Evolutionary conservation across 2,888 invertebrate species (phyloP), one percentile per base, ranked within the genome.

Genomic region (Leptogaster cylindrica): DNA sequence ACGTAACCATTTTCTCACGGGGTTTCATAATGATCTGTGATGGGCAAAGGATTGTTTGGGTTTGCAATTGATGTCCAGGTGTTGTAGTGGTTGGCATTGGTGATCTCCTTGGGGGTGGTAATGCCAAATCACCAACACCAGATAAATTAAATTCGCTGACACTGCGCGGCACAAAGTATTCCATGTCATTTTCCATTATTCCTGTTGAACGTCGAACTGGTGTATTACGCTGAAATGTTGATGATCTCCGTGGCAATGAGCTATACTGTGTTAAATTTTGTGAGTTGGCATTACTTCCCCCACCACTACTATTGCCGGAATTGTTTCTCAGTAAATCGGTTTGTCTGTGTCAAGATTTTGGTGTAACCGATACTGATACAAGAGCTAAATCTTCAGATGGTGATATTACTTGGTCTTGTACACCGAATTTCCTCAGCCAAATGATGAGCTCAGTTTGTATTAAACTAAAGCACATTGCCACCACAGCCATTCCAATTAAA

Each of bases 391-490:
- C 81, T 70, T 85, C 85, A 66, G 82, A 81, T 71, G 84, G 84
- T 67, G 84, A 82, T 73, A 75, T 73, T 6, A 80, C 76, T 50
- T 78, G 78, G 71, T 79, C 79, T 73, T 80, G 79, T 12, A 77
- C 79, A 70, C 77, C 81, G 71, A 82, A 82, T 41, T 79, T 79
- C 27, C 82, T 77, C 71, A 82, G 72, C 80, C 81, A 81, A 67
- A 79, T 74, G 18, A 81, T 80, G 68, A 90, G 85, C 78, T 92
- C 91, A 75, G 91, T 91, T 78, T 92, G 92, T 63, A 92, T 89
- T 68, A 93, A 83, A 79, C 91, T 92, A 82, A 93, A 93, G 79
- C 92, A 92, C 89, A 91, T 92, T 33, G 93, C 92, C 52, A 93
- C 88, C 70, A 93, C 85, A 12, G 91, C 92, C 87, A 93, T 91